Evolutionary conservation across 2,888 invertebrate genomes (phyloP), one percentile per base, ranked within the genome.

Genomic region (Netelia fuscicornis): DNA sequence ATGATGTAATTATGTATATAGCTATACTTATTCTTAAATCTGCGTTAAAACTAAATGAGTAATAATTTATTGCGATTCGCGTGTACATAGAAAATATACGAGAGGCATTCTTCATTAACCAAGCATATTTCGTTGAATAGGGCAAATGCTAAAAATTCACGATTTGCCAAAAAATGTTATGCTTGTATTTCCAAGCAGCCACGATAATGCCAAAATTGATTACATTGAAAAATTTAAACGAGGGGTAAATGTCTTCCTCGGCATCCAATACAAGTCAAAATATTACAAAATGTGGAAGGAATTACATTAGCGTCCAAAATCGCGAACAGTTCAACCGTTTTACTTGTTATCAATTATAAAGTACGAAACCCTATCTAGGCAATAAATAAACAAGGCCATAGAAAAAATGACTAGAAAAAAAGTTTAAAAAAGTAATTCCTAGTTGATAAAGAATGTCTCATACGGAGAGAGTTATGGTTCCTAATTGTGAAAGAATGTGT

Each of bases 1-100:
- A 52, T 82, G 30, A 62, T 89, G 87, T 89, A 89, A 88, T 88
- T 90, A 88, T 90, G 89, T 90, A 90, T 65, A 90, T 90, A 90
- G 70, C 76, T 71, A 62, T 62, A 85, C 83, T 44, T 87, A 87
- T 86, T 87, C 76, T 78, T 87, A 86, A 76, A 82, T 81, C 86
- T 37, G 42, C 78, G 81, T 70, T 88, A 83, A 68, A 48, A 13
- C 48, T 56, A 56, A 84, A 42, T 89, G 90, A 89, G 88, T 90
- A 90, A 89, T 89, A 48, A 90, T 90, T 90, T 90, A 90, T 90
- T 86, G 48, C 37, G n/a, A 70, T 78, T 44, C 48, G 54, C 64
- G 64, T 81, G 83, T 75, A 84, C 17, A 79, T 83, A 75, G 64
- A 42, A 64, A 70, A 54, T 20, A 70, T 25, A 20, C 10, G 48